Evolutionary conservation across 2,888 invertebrate species (phyloP).

Genomic region (Tetanocera ferruginea): DNA sequence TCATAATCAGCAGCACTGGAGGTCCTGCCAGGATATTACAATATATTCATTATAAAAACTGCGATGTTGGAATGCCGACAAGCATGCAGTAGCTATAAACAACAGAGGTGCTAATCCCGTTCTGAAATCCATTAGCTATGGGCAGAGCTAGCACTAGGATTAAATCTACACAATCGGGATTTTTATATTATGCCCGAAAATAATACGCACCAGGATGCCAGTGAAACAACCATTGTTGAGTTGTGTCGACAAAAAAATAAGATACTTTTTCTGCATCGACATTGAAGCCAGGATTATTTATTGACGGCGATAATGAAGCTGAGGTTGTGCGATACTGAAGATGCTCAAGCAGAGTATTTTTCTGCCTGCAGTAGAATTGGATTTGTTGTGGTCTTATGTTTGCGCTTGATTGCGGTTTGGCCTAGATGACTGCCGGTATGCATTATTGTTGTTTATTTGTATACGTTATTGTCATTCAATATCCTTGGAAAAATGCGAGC

Average conservation of each 20-base stretch:
- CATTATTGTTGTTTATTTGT: not conserved
- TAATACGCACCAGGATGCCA: not conserved
- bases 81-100: not conserved
- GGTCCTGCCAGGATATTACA: not conserved
- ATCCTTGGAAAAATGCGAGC: conserved; percentile 3
- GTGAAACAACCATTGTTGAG: no score
- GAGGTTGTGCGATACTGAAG: not conserved
- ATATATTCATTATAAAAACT: not conserved
- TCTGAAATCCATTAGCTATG: not conserved
- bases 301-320: not conserved
- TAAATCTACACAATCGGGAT: not conserved
- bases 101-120: not conserved
- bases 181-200: not conserved
- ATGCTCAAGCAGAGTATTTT: not conserved
- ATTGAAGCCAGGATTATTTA: not conserved
- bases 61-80: not conserved
- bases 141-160: not conserved
- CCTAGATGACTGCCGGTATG: not conserved
- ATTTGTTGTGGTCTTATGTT: conserved; percentile 2
- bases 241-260: not conserved
- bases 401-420: not conserved
- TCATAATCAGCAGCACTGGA: no score
- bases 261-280: not conserved
- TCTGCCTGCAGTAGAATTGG: not conserved
- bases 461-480: not conserved